phyloP scores from a whole-genome alignment of 2,113 vertebrate genomes.

The Corythaeola cristata region DNA sequence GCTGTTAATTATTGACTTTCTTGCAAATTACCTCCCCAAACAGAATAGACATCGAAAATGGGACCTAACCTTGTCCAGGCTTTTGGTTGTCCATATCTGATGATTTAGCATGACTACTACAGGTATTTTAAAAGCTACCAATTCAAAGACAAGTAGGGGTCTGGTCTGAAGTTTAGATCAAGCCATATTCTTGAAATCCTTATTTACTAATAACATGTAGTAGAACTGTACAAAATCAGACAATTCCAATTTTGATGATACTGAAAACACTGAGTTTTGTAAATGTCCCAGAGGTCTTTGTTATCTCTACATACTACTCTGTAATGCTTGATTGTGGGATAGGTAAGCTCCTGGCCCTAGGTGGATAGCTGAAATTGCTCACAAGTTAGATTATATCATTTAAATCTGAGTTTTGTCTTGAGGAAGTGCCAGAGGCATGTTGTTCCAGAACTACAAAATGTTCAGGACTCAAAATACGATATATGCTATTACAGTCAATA shows the following conservation, averaged over 20 bases:
- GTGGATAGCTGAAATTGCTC: neutral
- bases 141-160: neutral
- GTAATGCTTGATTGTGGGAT: neutral
- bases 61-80: neutral
- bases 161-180: neutral
- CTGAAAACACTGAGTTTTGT: neutral
- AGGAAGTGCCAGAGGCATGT: neutral
- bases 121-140: neutral
- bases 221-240: neutral
- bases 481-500: neutral
- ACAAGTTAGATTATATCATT: neutral
- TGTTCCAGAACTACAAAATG: neutral
- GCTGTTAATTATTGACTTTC: neutral
- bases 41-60: neutral
- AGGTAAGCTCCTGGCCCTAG: neutral
- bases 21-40: neutral
- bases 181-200: neutral
- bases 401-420: neutral
- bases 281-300: neutral
- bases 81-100: neutral
- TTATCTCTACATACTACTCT: neutral
- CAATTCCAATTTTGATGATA: neutral
- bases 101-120: neutral
- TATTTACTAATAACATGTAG: neutral
- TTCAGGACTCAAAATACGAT: neutral